Evolutionary conservation across 2,888 invertebrate genomes (phyloP).

Genomic region (Drosophila falleni): DNA sequence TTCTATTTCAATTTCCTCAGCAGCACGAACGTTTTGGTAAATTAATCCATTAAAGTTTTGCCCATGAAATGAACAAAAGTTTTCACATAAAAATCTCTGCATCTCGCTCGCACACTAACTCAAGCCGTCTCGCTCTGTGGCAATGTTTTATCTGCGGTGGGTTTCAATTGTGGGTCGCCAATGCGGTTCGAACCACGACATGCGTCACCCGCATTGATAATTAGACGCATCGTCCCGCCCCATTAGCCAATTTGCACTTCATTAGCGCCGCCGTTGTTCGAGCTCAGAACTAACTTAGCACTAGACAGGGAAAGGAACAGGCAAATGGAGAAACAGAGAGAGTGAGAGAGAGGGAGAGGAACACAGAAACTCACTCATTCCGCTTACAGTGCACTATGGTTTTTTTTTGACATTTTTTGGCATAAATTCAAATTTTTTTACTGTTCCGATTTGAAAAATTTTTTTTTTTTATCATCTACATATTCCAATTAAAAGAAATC

Average conservation of each 20-base stretch:
- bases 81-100: constrained; percentile 72
- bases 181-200: constrained; percentile 31
- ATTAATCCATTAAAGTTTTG: constrained; percentile 80
- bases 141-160: constrained; percentile 19
- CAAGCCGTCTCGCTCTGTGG: constrained; percentile 9
- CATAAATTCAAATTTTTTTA: no score
- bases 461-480: no score
- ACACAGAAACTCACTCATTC: constrained; percentile 22
- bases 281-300: constrained; percentile 10
- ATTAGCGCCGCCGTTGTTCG: constrained; percentile 62
- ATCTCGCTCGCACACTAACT: constrained; percentile 16
- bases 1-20: constrained; percentile 74
- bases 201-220: constrained; percentile 66
- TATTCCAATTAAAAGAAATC: no score
- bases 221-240: constrained; percentile 60
- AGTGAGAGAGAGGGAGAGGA: not conserved
- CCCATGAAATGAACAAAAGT: constrained; percentile 71
- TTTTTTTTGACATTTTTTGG: no score
- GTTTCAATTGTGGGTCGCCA: constrained; percentile 2
- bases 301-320: not conserved
- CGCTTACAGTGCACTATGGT: constrained; percentile 22
- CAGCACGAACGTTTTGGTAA: constrained; percentile 68
- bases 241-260: constrained; percentile 77
- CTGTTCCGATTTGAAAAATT: no score
- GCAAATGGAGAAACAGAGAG: not conserved